These are phyloP conservation scores for Microlaimidae sp. DNA, from an alignment of 2,888 invertebrate species.

Conservation along the genomic window DNA sequence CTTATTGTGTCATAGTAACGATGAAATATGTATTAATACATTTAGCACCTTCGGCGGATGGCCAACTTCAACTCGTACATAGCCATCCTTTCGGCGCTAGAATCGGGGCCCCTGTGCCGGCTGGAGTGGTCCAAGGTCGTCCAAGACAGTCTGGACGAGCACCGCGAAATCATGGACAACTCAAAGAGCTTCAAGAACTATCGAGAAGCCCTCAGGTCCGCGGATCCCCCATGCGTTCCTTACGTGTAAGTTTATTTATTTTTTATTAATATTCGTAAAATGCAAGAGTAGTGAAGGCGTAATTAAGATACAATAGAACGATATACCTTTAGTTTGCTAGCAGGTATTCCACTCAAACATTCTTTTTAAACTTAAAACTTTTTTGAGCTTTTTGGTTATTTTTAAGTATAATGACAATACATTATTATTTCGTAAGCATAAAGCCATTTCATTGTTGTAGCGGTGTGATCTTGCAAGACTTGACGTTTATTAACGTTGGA, in stretches of 20 bases:
- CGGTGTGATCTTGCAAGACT: constrained; percentile 88
- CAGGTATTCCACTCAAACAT: too few species aligned
- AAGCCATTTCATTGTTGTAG: constrained; percentile 49
- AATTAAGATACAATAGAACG: too few species aligned
- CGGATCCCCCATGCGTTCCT: constrained; percentile 93
- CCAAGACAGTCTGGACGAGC: constrained; percentile 60
- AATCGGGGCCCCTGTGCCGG: constrained; percentile 68
- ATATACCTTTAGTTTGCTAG: too few species aligned
- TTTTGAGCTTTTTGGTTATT: too few species aligned
- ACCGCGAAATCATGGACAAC: constrained; percentile 86
- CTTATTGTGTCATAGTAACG: too few species aligned
- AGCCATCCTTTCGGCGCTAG: constrained; percentile 82
- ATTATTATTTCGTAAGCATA: too few species aligned
- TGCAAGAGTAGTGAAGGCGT: too few species aligned
- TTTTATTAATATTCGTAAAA: constrained; percentile 8
- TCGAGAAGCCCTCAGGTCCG: constrained; percentile 75
- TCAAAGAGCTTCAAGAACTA: constrained; percentile 96
- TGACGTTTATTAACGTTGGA: constrained; percentile 95
- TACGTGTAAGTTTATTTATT: constrained; percentile 61
- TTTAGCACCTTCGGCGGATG: constrained; percentile 65
- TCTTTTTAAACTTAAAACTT: too few species aligned
- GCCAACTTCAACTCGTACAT: constrained; percentile 97
- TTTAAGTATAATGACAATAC: too few species aligned
- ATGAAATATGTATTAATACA: too few species aligned
- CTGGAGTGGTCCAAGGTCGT: constrained; percentile 51